Base-by-base conservation (phyloP, 2,888 invertebrate species). In the Athalia cordata region DNA sequence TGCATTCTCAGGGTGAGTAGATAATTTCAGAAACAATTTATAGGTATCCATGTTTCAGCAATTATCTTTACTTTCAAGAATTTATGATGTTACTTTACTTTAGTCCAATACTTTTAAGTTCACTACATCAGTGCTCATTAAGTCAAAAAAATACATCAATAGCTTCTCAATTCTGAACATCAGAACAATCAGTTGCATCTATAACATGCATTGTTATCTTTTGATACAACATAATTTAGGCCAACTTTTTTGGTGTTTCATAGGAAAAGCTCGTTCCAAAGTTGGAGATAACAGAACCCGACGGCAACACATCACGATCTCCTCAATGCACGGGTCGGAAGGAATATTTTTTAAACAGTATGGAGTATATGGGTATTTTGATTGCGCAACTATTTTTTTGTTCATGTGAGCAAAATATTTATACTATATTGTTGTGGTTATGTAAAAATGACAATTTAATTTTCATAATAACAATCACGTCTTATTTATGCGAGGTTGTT, bases 221-320 rank as follows among this genome's bases (percentile, higher is more conserved):
- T 65, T 50, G 5, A 55, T 55, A 55, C 7, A 9, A 57, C 8
- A 61, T 7, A 59, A 43, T 74, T 2, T 45, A 11, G 11, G 29
- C 15, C 7, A 43, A 47, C 15, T 61, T 64, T 7, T 62, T 74
- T 76, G 61, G 81, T 49, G 59, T 81, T 78, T 86, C 88, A 81
- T 80, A 89, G 89, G 13, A 87, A 88, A 81, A 88, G 86, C 77
- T 89, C 89, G 5, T 90, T 90, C 77, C 88, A 87, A 8, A 89
- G 86, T 78, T 90, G 90, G 90, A 87, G 90, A 80, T 89, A 80
- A 85, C 29, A 47, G 15, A 59, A 47, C 47, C 29, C 3, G 8
- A 5, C 5, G 47, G 13, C 7, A 65, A 13, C n/a, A 47, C 50
- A 68, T 50, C 45, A 50, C 15, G 5, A 62, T 62, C 8, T 13